Percentiles rank a stretch among this genome's conserved stretches.
phyloP scores from a whole-genome alignment of 2,797 vertebrate species.

The Microctenopoma stevenorrisi region DNA sequence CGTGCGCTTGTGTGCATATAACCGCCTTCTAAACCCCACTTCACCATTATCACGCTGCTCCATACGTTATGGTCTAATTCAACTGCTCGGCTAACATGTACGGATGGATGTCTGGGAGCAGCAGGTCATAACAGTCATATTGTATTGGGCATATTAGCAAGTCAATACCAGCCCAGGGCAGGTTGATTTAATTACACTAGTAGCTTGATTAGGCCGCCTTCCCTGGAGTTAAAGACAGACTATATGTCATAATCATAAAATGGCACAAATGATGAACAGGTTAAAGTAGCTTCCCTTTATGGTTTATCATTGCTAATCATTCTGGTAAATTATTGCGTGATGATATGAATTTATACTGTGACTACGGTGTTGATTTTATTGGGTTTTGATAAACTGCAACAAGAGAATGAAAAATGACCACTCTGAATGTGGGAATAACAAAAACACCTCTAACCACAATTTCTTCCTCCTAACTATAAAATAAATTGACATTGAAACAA shows the following conservation, averaged over 20 bases:
- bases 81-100: slow-evolving; percentile 63
- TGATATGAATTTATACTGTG: slow-evolving; percentile 44
- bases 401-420: slow-evolving; percentile 46
- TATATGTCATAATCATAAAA: slow-evolving; percentile 95
- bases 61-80: slow-evolving; percentile 60
- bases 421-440: slow-evolving; percentile 15
- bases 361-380: slow-evolving; percentile 64
- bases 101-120: slow-evolving; percentile 70
- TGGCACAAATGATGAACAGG: slow-evolving; percentile 89
- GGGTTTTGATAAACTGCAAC: slow-evolving; percentile 57
- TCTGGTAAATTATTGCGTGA: slow-evolving; percentile 52
- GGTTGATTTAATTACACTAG: slow-evolving; percentile 88
- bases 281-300: slow-evolving; percentile 86
- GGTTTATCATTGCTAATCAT: slow-evolving; percentile 72
- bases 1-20: slow-evolving; percentile 25
- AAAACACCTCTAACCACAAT: slow-evolving; percentile 31
- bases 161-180: slow-evolving; percentile 87
- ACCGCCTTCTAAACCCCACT: slow-evolving; percentile 27
- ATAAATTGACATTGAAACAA: slow-evolving; percentile 16
- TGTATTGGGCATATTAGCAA: slow-evolving; percentile 89
- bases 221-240: slow-evolving; percentile 85
- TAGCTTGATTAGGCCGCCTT: slow-evolving; percentile 88
- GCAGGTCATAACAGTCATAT: slow-evolving; percentile 84
- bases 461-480: slow-evolving; percentile 3
- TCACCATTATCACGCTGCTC: slow-evolving; percentile 54